A percentile compares a stretch with the other conserved stretches of the same genome.
Conservation (phyloP, 2,888 invertebrate genomes). For the Coenonympha glycerion region DNA sequence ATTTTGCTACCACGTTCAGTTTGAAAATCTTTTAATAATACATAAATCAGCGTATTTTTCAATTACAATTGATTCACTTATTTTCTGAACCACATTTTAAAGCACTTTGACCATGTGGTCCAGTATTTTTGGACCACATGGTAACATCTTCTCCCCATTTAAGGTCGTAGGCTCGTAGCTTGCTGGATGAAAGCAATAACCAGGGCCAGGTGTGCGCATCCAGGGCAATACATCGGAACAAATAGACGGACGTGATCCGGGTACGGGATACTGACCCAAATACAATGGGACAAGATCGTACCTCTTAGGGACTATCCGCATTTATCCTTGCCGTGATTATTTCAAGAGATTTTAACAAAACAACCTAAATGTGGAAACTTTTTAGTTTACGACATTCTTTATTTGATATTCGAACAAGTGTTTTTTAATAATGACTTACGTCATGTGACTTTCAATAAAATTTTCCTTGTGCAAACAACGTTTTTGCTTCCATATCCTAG, state of each 20-base stretch:
- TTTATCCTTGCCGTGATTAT: not conserved
- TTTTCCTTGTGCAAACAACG: too few relatives aligned
- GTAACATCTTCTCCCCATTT: not conserved
- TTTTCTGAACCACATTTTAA: too few relatives aligned
- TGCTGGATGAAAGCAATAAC: slow-evolving; percentile 33
- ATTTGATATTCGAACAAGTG: too few relatives aligned
- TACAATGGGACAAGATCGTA: slow-evolving; percentile 17
- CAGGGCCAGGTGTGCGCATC: slow-evolving; percentile 57
- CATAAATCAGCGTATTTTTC: not conserved
- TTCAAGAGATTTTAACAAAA: too few relatives aligned
- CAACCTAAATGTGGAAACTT: too few relatives aligned
- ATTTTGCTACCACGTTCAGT: too few relatives aligned
- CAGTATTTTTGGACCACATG: not conserved
- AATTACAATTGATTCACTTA: not conserved
- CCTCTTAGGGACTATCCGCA: slow-evolving; percentile 9
- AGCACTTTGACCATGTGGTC: not conserved
- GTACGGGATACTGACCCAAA: slow-evolving; percentile 45
- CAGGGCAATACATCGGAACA: slow-evolving; percentile 61
- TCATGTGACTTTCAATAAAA: too few relatives aligned
- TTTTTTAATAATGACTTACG: too few relatives aligned
- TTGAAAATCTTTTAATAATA: too few relatives aligned
- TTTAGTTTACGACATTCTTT: too few relatives aligned
- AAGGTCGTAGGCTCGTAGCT: not conserved
- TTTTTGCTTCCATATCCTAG: too few relatives aligned
- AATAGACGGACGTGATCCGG: slow-evolving; percentile 64